These are phyloP conservation scores for Ariopsis seemanni DNA, from an alignment of 2,113 vertebrate genomes.

Conservation along the genomic window DNA sequence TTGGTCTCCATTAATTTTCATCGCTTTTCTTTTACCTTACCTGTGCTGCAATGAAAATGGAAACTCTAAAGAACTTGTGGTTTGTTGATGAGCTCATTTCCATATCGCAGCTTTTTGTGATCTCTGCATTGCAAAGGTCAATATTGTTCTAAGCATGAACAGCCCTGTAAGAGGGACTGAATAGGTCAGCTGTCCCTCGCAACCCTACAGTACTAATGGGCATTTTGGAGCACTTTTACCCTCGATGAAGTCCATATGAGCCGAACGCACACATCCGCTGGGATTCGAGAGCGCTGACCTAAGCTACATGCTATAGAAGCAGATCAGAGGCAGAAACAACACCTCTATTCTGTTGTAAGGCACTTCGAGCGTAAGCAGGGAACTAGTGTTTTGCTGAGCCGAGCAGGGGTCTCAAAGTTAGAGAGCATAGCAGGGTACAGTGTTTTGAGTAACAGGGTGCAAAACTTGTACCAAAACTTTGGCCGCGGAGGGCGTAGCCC, in stretches of 20 bases:
- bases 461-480: no score
- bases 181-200: not conserved
- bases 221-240: not conserved
- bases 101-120: not conserved
- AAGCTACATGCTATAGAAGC: not conserved
- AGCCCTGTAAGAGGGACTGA: not conserved
- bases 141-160: not conserved
- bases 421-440: no score
- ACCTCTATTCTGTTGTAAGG: constrained; percentile 5
- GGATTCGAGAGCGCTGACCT: constrained; percentile 14
- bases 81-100: not conserved
- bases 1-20: not conserved
- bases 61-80: not conserved
- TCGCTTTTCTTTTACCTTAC: not conserved
- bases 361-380: not conserved
- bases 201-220: not conserved
- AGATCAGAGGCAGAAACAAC: constrained; percentile 22
- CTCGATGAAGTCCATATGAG: not conserved
- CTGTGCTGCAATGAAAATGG: not conserved
- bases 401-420: no score
- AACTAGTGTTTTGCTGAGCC: not conserved
- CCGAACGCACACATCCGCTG: not conserved
- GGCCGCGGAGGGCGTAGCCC: no score
- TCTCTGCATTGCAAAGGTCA: not conserved
- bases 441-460: no score